phyloP scores from a whole-genome alignment of 2,113 vertebrate species.

The Drymodes brunneopygia region DNA sequence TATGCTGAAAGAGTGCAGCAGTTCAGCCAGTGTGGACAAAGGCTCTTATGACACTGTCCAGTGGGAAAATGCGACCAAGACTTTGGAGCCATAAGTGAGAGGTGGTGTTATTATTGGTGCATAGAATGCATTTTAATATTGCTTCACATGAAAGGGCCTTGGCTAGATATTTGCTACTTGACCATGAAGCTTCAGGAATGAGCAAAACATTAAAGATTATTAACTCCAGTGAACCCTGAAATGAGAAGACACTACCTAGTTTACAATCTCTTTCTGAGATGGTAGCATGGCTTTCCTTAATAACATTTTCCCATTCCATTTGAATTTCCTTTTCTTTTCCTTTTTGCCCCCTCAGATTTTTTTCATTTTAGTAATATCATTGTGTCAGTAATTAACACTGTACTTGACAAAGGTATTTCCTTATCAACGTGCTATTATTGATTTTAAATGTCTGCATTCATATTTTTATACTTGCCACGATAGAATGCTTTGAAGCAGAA shows the following conservation, averaged over 20 bases:
- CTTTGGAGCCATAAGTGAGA: neutral
- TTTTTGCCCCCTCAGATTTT: neutral
- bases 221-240: constrained; percentile 54
- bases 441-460: neutral
- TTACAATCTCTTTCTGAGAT: neutral
- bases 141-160: neutral
- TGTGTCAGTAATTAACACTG: neutral
- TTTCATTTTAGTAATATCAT: neutral
- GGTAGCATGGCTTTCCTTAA: neutral
- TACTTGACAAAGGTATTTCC: neutral
- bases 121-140: neutral
- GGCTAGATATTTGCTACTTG: neutral
- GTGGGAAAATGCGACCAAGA: rapidly evolving
- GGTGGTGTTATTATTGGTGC: neutral
- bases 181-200: constrained; percentile 25
- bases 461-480: neutral
- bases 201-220: constrained; percentile 34
- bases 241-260: constrained; percentile 23
- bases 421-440: neutral
- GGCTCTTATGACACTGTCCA: neutral
- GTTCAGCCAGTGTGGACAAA: neutral
- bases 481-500: neutral
- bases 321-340: neutral
- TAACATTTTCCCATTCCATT: neutral
- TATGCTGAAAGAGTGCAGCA: neutral